Evolutionary conservation across 2,113 vertebrate genomes (phyloP).

Genomic region (Cepphus grylle): DNA sequence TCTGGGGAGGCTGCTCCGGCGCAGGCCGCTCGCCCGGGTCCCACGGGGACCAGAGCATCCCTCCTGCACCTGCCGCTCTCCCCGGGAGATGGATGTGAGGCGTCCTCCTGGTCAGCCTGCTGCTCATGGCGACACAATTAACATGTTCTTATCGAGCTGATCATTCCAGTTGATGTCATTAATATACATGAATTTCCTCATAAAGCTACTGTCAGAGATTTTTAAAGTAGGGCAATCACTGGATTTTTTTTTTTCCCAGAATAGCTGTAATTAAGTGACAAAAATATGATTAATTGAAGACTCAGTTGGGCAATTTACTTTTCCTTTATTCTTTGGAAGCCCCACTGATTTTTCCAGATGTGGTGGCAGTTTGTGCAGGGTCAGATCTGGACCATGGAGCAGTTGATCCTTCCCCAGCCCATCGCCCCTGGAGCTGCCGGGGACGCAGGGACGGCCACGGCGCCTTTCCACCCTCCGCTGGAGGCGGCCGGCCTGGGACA

Average conservation of each 20-base stretch:
- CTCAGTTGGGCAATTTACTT: neutral
- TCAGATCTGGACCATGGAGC: neutral
- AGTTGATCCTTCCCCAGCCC: neutral
- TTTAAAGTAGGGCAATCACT: neutral
- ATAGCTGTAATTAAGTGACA: neutral
- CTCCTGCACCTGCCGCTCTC: neutral
- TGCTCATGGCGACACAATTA: neutral
- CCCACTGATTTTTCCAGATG: neutral
- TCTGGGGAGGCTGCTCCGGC: too few relatives aligned
- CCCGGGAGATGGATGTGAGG: neutral
- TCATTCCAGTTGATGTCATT: neutral
- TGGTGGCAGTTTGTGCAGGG: neutral
- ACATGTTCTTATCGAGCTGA: neutral
- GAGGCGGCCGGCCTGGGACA: neutral
- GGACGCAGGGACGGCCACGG: neutral
- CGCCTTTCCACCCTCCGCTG: neutral
- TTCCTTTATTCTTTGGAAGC: neutral
- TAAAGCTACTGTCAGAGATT: neutral
- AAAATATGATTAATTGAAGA: neutral
- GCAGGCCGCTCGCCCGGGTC: neutral
- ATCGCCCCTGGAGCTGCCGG: accelerated
- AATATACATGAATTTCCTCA: neutral
- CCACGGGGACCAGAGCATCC: neutral
- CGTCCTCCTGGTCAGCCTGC: neutral
- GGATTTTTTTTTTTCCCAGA: neutral